A percentile compares a stretch with the other conserved stretches of the same genome.
Conservation (phyloP, 2,797 vertebrate genomes). For the Glyptemys insculpta region DNA sequence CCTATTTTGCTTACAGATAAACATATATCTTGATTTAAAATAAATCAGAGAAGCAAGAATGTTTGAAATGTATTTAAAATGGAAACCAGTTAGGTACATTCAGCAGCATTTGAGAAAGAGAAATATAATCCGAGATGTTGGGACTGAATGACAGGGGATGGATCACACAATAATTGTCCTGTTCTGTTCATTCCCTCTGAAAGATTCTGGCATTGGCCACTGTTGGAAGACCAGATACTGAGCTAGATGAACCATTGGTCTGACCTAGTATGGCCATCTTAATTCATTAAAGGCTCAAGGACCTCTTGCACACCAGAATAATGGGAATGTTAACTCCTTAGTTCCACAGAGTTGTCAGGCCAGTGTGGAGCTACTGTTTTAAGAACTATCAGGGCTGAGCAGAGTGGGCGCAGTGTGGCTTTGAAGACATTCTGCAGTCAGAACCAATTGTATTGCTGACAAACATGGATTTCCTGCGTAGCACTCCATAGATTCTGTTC, state of each 20-base stretch:
- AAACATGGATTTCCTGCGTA: too few species aligned
- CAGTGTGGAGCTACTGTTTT: neutral
- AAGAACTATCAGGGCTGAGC: neutral
- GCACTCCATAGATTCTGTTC: neutral
- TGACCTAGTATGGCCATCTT: too few species aligned
- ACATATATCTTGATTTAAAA: neutral
- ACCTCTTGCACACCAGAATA: neutral
- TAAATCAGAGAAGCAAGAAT: neutral
- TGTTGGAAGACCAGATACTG: too few species aligned
- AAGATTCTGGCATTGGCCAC: too few species aligned
- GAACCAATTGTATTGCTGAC: neutral
- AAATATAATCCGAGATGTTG: too few species aligned
- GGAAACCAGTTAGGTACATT: neutral
- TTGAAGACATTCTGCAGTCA: neutral
- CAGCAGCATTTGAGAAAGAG: neutral
- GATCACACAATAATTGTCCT: too few species aligned
- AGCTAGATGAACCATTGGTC: too few species aligned
- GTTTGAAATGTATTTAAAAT: neutral
- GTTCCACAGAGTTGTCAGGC: neutral
- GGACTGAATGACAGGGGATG: too few species aligned
- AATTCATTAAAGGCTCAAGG: neutral
- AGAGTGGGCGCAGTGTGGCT: neutral
- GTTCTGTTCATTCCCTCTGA: too few species aligned
- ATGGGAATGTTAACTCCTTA: neutral
- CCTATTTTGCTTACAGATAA: neutral